A percentile compares a stretch with the other conserved stretches of the same genome.
Evolutionary conservation across 64 coral and sea anemone genomes (phyloP).

Genomic region (Trachythela sp.): DNA sequence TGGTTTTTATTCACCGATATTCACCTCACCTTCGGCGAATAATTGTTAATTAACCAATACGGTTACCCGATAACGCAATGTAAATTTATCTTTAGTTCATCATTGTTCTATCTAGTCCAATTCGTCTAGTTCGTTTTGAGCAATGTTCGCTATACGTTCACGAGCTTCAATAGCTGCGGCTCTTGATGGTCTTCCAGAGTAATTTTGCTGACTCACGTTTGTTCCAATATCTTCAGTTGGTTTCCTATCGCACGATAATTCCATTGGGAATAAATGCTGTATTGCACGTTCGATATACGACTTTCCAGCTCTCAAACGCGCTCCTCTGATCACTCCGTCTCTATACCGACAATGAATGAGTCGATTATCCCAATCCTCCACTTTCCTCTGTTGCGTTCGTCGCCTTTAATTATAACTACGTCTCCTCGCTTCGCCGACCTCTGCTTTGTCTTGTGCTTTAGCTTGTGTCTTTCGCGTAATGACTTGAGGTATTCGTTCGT

Average conservation of each 20-base stretch:
- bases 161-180: background rate
- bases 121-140: background rate
- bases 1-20: no score
- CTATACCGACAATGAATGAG: background rate
- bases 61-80: no score
- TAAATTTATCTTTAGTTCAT: background rate
- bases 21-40: no score
- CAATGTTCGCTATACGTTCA: background rate
- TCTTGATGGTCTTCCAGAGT: background rate
- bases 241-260: no score
- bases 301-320: background rate
- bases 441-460: background rate
- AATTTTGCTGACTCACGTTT: background rate
- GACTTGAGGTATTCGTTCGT: background rate
- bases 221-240: background rate
- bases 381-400: constrained; percentile 20
- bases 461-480: constrained; percentile 15
- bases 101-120: background rate
- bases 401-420: constrained; percentile 7
- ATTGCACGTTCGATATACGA: background rate
- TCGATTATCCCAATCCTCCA: background rate
- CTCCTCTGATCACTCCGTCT: background rate
- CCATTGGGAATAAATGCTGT: background rate
- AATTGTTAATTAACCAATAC: no score
- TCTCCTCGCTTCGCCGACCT: background rate